Conservation (phyloP, 92 coral and sea anemone species). For the Diadumene lineata region DNA sequence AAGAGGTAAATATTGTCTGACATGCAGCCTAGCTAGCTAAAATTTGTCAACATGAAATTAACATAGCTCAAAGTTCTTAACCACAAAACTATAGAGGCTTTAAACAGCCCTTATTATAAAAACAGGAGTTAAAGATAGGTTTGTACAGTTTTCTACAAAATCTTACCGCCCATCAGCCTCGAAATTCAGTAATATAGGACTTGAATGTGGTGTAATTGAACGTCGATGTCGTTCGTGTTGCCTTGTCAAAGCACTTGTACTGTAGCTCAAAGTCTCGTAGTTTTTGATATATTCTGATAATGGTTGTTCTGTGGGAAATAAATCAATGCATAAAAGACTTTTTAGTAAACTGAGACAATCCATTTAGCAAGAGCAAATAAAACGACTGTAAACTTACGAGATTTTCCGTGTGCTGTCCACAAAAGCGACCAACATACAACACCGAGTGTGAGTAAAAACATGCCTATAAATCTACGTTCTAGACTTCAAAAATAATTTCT, state of each 20-base stretch:
- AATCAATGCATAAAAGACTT: slow-evolving; percentile 10
- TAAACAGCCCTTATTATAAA: neutral
- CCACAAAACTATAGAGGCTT: neutral
- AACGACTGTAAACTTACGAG: slow-evolving; percentile 48
- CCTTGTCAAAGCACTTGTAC: slow-evolving; percentile 45
- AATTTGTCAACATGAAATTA: neutral
- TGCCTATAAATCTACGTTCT: slow-evolving; percentile 5
- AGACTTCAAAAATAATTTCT: neutral
- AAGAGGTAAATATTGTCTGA: neutral
- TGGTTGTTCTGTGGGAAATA: slow-evolving; percentile 63
- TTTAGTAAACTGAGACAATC: neutral
- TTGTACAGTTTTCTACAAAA: neutral
- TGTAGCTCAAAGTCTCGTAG: slow-evolving; percentile 85
- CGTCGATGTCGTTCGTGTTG: slow-evolving; percentile 84
- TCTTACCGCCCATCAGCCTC: slow-evolving; percentile 80
- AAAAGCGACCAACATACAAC: slow-evolving; percentile 35
- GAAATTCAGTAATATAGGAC: slow-evolving; percentile 64
- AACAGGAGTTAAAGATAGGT: neutral
- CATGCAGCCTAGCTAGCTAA: neutral
- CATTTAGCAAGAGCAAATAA: slow-evolving; percentile 2
- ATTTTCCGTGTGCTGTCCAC: slow-evolving; percentile 33
- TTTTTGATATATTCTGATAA: slow-evolving; percentile 82
- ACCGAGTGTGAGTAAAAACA: slow-evolving; percentile 41
- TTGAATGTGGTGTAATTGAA: slow-evolving; percentile 55
- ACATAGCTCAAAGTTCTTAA: neutral